Conservation (phyloP, 2,797 vertebrate species). For the Clamator glandarius region DNA sequence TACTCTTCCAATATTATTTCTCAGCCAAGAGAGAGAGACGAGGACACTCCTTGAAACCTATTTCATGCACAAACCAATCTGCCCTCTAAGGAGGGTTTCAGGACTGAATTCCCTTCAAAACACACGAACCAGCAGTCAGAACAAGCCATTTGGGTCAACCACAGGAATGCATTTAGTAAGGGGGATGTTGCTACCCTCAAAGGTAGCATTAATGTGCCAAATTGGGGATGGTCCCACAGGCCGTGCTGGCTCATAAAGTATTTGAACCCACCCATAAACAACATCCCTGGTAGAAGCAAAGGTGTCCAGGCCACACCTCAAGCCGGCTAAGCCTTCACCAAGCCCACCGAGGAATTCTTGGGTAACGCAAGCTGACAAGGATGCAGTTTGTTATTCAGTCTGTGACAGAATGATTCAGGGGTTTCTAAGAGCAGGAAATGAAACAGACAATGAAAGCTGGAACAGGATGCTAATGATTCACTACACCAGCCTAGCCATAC, state of each 20-base stretch:
- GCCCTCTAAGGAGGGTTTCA: neutral
- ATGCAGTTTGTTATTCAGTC: slow-evolving; percentile 51
- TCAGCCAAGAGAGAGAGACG: slow-evolving; percentile 32
- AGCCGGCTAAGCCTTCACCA: neutral
- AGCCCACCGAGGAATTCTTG: slow-evolving; percentile 47
- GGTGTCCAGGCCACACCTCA: slow-evolving; percentile 7
- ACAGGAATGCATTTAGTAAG: slow-evolving; percentile 25
- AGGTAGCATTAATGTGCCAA: neutral
- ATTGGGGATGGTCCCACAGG: neutral
- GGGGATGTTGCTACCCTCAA: neutral
- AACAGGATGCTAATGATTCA: slow-evolving; percentile 73
- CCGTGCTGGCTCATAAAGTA: neutral
- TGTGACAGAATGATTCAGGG: slow-evolving; percentile 70
- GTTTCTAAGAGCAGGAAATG: slow-evolving; percentile 71
- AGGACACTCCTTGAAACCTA: slow-evolving; percentile 22
- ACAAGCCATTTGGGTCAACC: slow-evolving; percentile 10
- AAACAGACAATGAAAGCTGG: slow-evolving; percentile 72
- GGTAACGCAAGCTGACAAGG: slow-evolving; percentile 52
- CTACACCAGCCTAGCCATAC: slow-evolving; percentile 53
- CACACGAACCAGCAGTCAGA: neutral
- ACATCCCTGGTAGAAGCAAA: neutral
- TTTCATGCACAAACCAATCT: neutral
- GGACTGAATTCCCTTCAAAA: slow-evolving; percentile 6
- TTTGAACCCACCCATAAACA: slow-evolving; percentile 10
- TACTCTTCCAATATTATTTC: slow-evolving; percentile 2